phyloP scores from a whole-genome alignment of 2,888 invertebrate genomes.

The Nomada hirtipes region DNA sequence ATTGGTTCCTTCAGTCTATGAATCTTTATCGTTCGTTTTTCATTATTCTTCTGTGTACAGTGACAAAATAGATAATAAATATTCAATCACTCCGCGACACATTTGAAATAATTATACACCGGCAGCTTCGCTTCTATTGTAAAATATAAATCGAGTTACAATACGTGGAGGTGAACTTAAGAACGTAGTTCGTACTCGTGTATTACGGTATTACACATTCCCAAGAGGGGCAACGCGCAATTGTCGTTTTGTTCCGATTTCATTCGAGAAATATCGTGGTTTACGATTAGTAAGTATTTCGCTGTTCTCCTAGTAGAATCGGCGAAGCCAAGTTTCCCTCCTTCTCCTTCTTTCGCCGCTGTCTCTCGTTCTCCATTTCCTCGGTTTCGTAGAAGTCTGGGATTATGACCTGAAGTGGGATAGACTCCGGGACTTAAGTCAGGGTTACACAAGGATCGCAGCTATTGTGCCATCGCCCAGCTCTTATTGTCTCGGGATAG shows the following conservation, averaged over 20 bases:
- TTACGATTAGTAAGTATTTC: conserved; percentile 67
- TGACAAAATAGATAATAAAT: too few relatives aligned
- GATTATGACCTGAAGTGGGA: conserved; percentile 83
- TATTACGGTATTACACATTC: neutral
- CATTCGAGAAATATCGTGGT: neutral
- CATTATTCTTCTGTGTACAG: too few relatives aligned
- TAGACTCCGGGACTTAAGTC: conserved; percentile 83
- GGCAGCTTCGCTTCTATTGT: too few relatives aligned
- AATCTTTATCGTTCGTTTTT: too few relatives aligned
- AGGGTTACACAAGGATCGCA: conserved; percentile 84
- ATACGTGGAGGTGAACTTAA: too few relatives aligned
- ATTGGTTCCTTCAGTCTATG: too few relatives aligned
- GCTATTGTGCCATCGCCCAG: conserved; percentile 82
- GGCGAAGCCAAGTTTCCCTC: conserved; percentile 59
- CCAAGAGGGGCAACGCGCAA: neutral
- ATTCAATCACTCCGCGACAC: too few relatives aligned
- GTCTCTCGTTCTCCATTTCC: conserved; percentile 71
- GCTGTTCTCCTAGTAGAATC: conserved; percentile 49
- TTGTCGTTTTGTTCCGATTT: conserved; percentile 15
- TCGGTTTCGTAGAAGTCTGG: conserved; percentile 81
- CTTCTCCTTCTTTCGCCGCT: conserved; percentile 56
- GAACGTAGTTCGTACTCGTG: neutral
- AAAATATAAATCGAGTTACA: too few relatives aligned
- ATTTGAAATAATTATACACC: too few relatives aligned
- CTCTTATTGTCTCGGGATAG: conserved; percentile 83